phyloP scores from a whole-genome alignment of 2,888 invertebrate genomes.

The Melanotus villosus region DNA sequence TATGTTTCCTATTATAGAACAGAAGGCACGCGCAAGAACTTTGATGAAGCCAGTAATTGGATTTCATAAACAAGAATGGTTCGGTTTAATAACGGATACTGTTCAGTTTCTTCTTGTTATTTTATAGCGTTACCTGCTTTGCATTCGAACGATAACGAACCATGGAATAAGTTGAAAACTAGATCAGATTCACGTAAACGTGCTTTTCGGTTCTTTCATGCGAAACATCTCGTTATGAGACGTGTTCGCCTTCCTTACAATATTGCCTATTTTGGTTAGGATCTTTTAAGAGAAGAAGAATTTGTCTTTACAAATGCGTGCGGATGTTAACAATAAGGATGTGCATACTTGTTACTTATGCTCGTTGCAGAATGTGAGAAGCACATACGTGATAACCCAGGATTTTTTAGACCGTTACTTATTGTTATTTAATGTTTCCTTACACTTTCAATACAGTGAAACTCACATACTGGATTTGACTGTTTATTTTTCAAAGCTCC shows the following conservation, averaged over 20 bases:
- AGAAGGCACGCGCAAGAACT: conserved; percentile 15
- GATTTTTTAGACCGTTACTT: too few species aligned
- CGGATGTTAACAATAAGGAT: background rate
- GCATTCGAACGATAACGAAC: conserved; percentile 35
- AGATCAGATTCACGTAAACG: conserved; percentile 59
- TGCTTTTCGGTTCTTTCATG: conserved; percentile 45
- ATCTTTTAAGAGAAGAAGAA: background rate
- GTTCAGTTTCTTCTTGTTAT: background rate
- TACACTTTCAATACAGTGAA: too few species aligned
- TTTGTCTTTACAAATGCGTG: conserved; percentile 1
- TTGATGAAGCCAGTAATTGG: conserved; percentile 21
- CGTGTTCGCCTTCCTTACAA: conserved; percentile 51
- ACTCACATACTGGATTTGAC: too few species aligned
- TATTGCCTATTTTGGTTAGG: conserved; percentile 21
- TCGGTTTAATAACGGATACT: conserved; percentile 4
- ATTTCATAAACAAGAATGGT: background rate
- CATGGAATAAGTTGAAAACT: conserved; percentile 47
- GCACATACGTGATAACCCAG: background rate
- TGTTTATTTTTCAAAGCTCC: too few species aligned
- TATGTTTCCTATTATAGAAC: conserved; percentile 25
- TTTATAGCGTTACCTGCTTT: conserved; percentile 31
- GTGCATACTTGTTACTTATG: background rate
- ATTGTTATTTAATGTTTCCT: too few species aligned
- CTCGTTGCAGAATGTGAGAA: background rate
- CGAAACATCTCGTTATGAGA: conserved; percentile 52